A percentile compares a stretch with the other conserved stretches of the same genome.
Conservation (phyloP, 2,888 invertebrate species). For the Rhorus exstirpatorius region DNA sequence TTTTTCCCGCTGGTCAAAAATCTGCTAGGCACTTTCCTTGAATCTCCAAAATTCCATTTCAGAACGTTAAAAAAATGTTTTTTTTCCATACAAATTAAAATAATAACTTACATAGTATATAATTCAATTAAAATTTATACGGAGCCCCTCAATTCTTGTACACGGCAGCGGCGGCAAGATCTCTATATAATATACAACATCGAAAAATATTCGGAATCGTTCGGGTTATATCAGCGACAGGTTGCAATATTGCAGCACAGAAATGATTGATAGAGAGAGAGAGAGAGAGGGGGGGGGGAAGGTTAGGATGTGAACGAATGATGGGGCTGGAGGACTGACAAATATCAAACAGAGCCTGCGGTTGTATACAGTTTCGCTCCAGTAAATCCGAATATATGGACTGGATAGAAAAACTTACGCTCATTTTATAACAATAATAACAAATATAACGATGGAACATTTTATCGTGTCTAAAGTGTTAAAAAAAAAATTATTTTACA, state of each 20-base stretch:
- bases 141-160: too few species aligned
- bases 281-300: not conserved
- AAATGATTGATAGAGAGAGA: slow-evolving; percentile 20
- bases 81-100: too few species aligned
- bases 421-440: not conserved
- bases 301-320: slow-evolving; percentile 7
- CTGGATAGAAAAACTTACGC: slow-evolving; percentile 21
- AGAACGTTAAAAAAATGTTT: too few species aligned
- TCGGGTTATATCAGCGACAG: slow-evolving; percentile 18
- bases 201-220: slow-evolving; percentile 22
- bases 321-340: slow-evolving; percentile 7
- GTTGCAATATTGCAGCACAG: slow-evolving; percentile 30
- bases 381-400: slow-evolving; percentile 39
- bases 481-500: too few species aligned
- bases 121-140: too few species aligned
- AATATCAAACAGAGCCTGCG: slow-evolving; percentile 55
- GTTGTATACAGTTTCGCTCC: slow-evolving; percentile 42
- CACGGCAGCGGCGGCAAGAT: too few species aligned
- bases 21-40: too few species aligned
- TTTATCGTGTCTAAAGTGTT: not conserved
- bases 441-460: not conserved
- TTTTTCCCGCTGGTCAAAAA: too few species aligned
- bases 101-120: too few species aligned
- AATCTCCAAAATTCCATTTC: too few species aligned
- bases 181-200: not conserved